These are phyloP conservation scores for Xenopus petersii DNA, from an alignment of 2,797 vertebrate species.

Conservation along the genomic window DNA sequence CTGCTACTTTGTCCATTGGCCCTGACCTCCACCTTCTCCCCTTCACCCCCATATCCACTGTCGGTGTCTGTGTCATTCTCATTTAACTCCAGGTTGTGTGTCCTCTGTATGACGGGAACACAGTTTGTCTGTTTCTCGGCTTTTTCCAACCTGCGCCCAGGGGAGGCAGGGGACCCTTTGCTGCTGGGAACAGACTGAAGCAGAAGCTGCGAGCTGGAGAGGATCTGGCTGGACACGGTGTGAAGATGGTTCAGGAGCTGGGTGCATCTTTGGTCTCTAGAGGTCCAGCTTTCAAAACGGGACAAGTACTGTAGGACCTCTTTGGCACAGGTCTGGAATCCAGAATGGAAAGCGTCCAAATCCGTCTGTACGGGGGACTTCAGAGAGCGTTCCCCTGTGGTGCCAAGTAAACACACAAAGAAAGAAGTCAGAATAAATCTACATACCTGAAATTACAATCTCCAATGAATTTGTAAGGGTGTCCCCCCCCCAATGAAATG, in stretches of 20 bases:
- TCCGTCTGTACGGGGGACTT: slow-evolving; percentile 84
- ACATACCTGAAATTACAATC: too few relatives aligned
- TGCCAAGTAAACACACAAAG: neutral
- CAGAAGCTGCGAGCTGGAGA: slow-evolving; percentile 68
- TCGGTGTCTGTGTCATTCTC: slow-evolving; percentile 96
- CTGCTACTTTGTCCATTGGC: slow-evolving; percentile 63
- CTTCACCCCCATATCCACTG: slow-evolving; percentile 92
- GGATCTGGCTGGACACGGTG: slow-evolving; percentile 81
- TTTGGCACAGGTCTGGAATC: slow-evolving; percentile 93
- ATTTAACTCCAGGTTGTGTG: slow-evolving; percentile 76
- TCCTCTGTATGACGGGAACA: slow-evolving; percentile 94
- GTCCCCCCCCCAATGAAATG: too few relatives aligned
- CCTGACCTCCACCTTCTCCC: slow-evolving; percentile 72
- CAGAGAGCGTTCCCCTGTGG: slow-evolving; percentile 79
- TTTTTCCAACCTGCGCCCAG: slow-evolving; percentile 66
- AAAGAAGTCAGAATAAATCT: neutral
- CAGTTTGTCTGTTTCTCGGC: slow-evolving; percentile 81
- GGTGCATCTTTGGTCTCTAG: slow-evolving; percentile 83
- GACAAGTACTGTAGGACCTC: slow-evolving; percentile 93
- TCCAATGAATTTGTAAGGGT: too few relatives aligned
- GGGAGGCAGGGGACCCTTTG: slow-evolving; percentile 60
- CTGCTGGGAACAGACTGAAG: slow-evolving; percentile 64
- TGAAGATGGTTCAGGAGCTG: slow-evolving; percentile 89
- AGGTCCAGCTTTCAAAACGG: slow-evolving; percentile 87
- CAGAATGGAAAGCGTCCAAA: slow-evolving; percentile 89